Evolutionary conservation across 2,888 invertebrate species (phyloP), one percentile per base, ranked within the genome.

Genomic region (Pristionchus fissidentatus): DNA sequence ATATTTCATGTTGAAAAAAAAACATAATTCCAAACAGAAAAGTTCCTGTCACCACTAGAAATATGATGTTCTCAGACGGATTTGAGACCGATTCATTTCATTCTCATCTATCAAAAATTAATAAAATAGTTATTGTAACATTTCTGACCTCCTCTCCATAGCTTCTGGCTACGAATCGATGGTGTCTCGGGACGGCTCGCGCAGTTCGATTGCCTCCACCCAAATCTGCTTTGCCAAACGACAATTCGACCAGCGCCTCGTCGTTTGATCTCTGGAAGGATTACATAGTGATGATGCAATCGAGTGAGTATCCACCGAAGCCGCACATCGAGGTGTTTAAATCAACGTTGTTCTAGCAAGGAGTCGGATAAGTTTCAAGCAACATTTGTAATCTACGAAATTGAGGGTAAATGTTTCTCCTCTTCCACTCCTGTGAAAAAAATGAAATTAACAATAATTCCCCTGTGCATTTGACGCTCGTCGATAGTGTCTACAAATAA

Each of bases 161-260:
- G 38, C 52, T 41, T 4, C 83, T 32, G 26, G 83, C 41, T 0
- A 62, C 62, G n/a, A 81, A 73, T 70, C 83, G 70, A 38, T 83
- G 83, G 2, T 55, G 43, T 22, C 73, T 35, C n/a, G 22, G n/a
- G 0, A 84, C 85, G 35, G 86, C 87, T 75, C 90, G 87, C 19
- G 84, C 87, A 0, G 90, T 88, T 57, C 87, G 83, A 78, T 89
- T 89, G 43, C 79, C 83, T 19, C 83, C 62, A 29, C 85, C 75
- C 15, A 79, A 35, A 43, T 84, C 85, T 84, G 81, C 82, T 84
- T 88, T 89, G 5, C 88, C 88, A 83, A 86, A 89, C 70, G 88
- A 86, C 43, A 90, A 79, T 66, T 90, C 89, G 10, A 87, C 81
- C 26, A 87, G 70, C 4, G 90, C 90, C 79, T 90, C 90, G 46